These are phyloP conservation scores for human (Homo sapiens) DNA, from an alignment of 2,113 vertebrate species.

Conservation along the genomic window DNA sequence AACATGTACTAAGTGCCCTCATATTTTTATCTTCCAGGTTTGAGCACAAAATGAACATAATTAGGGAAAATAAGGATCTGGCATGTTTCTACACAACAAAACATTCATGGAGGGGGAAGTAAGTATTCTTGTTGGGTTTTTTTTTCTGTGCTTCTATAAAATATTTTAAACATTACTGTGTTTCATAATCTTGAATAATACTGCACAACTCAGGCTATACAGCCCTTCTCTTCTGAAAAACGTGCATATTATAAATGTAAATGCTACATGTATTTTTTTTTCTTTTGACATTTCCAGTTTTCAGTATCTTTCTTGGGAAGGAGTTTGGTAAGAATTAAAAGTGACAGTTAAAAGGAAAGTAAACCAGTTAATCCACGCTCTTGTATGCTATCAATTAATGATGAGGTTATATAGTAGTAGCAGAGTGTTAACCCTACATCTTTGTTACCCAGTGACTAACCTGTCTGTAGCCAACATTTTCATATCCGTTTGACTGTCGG, in stretches of 20 bases:
- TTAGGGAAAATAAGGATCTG: slow-evolving; percentile 99
- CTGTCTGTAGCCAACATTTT: background rate
- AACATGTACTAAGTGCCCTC: background rate
- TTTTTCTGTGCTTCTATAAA: slow-evolving; percentile 18
- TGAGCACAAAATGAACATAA: slow-evolving; percentile 96
- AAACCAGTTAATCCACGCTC: background rate
- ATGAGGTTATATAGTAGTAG: background rate
- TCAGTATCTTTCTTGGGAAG: background rate
- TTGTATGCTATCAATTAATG: background rate
- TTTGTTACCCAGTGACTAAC: background rate
- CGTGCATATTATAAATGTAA: slow-evolving; percentile 13
- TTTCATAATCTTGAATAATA: background rate
- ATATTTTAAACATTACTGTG: background rate
- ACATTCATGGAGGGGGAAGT: slow-evolving; percentile 99
- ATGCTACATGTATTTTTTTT: slow-evolving; percentile 32
- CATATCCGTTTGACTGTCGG: background rate
- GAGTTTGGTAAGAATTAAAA: slow-evolving; percentile 33
- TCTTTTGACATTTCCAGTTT: slow-evolving; percentile 39
- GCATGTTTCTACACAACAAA: slow-evolving; percentile 99
- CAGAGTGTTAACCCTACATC: background rate
- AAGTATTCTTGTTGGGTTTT: slow-evolving; percentile 83
- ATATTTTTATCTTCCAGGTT: slow-evolving; percentile 85
- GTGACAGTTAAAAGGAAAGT: background rate
- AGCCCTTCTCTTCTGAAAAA: background rate
- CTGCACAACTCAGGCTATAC: background rate